Base-by-base conservation (phyloP, 2,888 invertebrate species). In the Ferrisia virgata region DNA sequence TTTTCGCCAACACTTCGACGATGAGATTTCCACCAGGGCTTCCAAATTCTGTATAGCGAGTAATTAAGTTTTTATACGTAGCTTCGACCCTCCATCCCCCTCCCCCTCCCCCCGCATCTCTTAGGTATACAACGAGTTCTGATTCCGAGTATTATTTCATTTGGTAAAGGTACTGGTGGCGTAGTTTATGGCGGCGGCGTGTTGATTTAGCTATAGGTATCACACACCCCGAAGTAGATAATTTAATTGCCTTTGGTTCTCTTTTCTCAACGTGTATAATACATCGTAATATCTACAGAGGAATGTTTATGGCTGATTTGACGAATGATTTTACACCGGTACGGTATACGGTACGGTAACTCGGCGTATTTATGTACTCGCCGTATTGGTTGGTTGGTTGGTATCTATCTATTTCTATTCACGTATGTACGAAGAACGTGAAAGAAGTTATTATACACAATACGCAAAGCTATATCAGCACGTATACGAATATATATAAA, bases 241-340 rank as follows among this genome's bases (percentile, higher is more conserved):
- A 64, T 64, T 64, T 64, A 64, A 64, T 64, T 64, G 25, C 58
- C 58, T 28, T 64, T 25, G 18, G 22, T 25, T 47, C n/a, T n/a
- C n/a, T n/a, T n/a, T n/a, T n/a, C n/a, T n/a, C n/a, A n/a, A n/a
- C n/a, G n/a, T n/a, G n/a, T n/a, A n/a, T n/a, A n/a, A n/a, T n/a
- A n/a, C n/a, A n/a, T 47, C 18, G 43, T n/a, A 15, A 43, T 18
- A 47, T 18, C n/a, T n/a, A n/a, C 39, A 2, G 13, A 64, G 28
- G 58, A 64, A 64, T 64, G 58, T 64, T 64, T 64, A 64, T 64
- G 58, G 58, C 22, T 64, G 9, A 64, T 64, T 64, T 64, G 58
- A 64, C 58, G 58, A 64, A 64, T 64, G 58, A 47, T 47, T 47
- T 18, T 8, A 47, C 18, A 2, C 2, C 18, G 3, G 5, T 18